Percentiles rank a stretch among this genome's conserved stretches.
These are phyloP conservation scores for Phalacrocorax carbo DNA, from an alignment of 2,113 vertebrate genomes.

Conservation along the genomic window DNA sequence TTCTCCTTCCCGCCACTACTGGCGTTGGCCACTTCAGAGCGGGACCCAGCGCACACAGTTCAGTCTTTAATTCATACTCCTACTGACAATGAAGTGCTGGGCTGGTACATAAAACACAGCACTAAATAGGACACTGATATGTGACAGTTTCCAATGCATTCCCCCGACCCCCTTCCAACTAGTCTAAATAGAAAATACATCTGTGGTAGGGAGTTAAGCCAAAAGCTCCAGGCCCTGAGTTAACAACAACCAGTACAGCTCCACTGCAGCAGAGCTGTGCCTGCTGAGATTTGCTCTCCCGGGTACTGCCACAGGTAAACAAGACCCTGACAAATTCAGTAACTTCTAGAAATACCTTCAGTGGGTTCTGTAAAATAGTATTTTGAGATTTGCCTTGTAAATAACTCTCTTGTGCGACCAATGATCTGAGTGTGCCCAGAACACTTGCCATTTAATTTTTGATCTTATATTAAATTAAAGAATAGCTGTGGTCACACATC, in stretches of 20 bases:
- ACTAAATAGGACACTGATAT: neutral
- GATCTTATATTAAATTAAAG: neutral
- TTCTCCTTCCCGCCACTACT: neutral
- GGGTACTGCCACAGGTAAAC: neutral
- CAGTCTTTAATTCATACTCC: neutral
- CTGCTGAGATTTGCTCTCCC: neutral
- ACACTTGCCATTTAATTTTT: neutral
- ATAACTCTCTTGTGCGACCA: neutral
- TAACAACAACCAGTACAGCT: neutral
- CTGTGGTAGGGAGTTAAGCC: neutral
- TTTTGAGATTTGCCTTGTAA: neutral
- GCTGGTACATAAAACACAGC: neutral
- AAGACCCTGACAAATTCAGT: neutral
- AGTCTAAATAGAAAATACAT: neutral
- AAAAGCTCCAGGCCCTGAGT: neutral
- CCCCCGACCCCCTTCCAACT: accelerated
- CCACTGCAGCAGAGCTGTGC: neutral
- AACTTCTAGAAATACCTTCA: neutral
- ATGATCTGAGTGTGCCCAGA: neutral
- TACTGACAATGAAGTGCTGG: neutral
- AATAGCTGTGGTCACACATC: neutral
- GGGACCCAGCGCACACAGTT: neutral
- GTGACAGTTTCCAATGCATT: neutral
- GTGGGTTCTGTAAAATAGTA: neutral
- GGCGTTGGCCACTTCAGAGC: neutral